These are phyloP conservation scores for Mellivora capensis DNA, from an alignment of 2,113 vertebrate genomes.

Conservation along the genomic window DNA sequence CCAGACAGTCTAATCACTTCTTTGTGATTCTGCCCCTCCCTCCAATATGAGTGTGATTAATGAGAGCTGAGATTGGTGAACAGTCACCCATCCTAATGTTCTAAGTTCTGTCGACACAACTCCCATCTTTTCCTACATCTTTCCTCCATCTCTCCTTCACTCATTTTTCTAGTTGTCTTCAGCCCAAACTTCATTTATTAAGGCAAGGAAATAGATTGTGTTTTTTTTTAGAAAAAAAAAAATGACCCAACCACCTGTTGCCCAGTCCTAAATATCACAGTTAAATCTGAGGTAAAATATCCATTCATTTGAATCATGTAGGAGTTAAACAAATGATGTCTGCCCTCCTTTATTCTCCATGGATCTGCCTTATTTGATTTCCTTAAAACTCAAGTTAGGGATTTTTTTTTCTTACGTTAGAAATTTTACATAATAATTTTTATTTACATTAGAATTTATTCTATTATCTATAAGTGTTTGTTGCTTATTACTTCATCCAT, in stretches of 20 bases:
- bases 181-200: not conserved
- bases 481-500: not conserved
- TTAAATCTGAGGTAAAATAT: not conserved
- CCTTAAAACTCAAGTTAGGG: not conserved
- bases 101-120: not conserved
- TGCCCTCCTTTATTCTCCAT: not conserved
- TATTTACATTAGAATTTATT: not conserved
- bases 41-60: not conserved
- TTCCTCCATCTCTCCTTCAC: not conserved
- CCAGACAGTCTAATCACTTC: not conserved
- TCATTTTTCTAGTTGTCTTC: not conserved
- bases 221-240: not conserved
- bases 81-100: not conserved
- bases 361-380: not conserved
- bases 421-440: not conserved
- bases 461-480: not conserved
- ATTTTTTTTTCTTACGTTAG: not conserved
- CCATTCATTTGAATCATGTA: not conserved
- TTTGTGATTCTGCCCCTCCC: not conserved
- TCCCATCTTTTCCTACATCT: not conserved
- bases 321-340: not conserved
- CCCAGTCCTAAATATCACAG: not conserved
- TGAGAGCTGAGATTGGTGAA: not conserved
- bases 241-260: not conserved
- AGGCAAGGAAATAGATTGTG: not conserved